A percentile compares a stretch with the other conserved stretches of the same genome.
These are phyloP conservation scores for Solea senegalensis DNA, from an alignment of 2,113 vertebrate genomes.

Conservation along the genomic window DNA sequence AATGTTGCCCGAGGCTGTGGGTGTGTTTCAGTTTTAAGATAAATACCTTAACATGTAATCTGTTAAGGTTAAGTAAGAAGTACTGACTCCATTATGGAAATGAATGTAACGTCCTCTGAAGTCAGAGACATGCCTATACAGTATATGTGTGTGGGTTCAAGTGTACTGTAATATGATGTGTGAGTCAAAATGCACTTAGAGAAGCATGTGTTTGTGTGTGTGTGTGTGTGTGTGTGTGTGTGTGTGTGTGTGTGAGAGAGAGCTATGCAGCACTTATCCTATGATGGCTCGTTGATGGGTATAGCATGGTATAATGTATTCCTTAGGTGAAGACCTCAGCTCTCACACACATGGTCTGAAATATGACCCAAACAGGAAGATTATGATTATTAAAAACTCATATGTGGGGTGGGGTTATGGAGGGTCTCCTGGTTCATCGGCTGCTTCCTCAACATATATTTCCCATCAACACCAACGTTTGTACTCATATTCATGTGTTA, in stretches of 20 bases:
- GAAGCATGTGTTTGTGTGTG: slow-evolving; percentile 34
- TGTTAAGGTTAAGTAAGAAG: too few species aligned
- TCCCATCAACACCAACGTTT: not conserved
- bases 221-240: slow-evolving; percentile 36
- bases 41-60: too few species aligned
- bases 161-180: slow-evolving; percentile 61
- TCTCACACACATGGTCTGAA: slow-evolving; percentile 35
- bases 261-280: slow-evolving; percentile 61
- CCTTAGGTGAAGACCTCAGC: slow-evolving; percentile 47
- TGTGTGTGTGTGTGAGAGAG: slow-evolving; percentile 29
- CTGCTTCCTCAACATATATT: not conserved
- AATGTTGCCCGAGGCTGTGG: too few species aligned
- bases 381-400: slow-evolving; percentile 33
- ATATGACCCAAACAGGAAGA: slow-evolving; percentile 52
- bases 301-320: slow-evolving; percentile 42
- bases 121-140: not conserved
- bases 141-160: slow-evolving; percentile 15
- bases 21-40: too few species aligned
- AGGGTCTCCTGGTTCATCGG: not conserved
- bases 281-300: slow-evolving; percentile 47
- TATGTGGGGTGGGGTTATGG: too few species aligned
- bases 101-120: not conserved
- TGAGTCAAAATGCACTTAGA: slow-evolving; percentile 60
- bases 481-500: not conserved
- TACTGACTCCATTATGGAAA: too few species aligned